Conservation (phyloP, 2,888 invertebrate species). For the Rhyacophila evoluta region DNA sequence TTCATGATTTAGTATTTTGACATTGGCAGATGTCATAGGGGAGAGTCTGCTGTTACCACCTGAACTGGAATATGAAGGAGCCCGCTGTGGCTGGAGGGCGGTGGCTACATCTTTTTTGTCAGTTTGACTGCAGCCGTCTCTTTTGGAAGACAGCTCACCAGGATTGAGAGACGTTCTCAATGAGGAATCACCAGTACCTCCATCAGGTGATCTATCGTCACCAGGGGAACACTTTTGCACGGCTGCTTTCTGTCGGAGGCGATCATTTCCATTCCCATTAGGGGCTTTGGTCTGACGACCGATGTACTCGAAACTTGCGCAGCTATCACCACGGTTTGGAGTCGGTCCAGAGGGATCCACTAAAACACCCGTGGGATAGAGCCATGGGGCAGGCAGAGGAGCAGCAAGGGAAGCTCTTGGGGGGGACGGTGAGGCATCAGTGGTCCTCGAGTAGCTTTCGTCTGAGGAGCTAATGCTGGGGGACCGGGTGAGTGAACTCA, state of each 20-base stretch:
- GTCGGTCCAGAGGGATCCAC: constrained; percentile 72
- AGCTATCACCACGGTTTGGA: constrained; percentile 74
- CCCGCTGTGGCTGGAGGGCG: constrained; percentile 62
- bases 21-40: constrained; percentile 64
- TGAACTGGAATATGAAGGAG: constrained; percentile 70
- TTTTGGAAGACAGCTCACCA: constrained; percentile 71
- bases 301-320: constrained; percentile 74
- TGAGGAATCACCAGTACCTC: constrained; percentile 64
- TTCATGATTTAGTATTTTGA: constrained; percentile 69
- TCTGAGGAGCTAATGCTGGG: constrained; percentile 88
- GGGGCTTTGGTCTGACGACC: constrained; percentile 65
- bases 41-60: constrained; percentile 63
- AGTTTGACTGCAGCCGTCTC: constrained; percentile 76
- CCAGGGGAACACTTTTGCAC: constrained; percentile 64
- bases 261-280: constrained; percentile 57
- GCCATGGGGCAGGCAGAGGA: constrained; percentile 66
- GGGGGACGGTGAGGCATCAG: constrained; percentile 76
- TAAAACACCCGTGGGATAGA: constrained; percentile 68
- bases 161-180: constrained; percentile 68
- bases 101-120: constrained; percentile 72
- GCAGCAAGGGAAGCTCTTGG: constrained; percentile 69
- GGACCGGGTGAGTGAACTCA: constrained; percentile 84
- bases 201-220: constrained; percentile 65
- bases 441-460: constrained; percentile 86
- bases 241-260: constrained; percentile 60